Evolutionary conservation across 2,888 invertebrate genomes (phyloP).

Genomic region (Smittia sp.): DNA sequence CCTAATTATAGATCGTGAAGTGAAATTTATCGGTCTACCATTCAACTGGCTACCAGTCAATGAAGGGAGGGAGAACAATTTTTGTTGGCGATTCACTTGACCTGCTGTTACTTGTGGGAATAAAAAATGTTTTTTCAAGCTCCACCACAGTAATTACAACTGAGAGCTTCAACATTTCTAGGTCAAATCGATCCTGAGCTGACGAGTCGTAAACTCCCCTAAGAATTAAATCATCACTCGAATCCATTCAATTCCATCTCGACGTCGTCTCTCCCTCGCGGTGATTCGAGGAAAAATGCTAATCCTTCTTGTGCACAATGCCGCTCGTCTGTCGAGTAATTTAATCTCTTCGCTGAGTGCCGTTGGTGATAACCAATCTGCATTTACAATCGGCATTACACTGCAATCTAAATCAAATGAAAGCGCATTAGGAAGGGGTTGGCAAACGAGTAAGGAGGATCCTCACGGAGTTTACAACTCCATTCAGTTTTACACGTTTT

Average conservation of each 20-base stretch:
- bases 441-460: background rate
- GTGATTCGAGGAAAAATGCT: background rate
- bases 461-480: background rate
- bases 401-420: background rate
- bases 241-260: no score
- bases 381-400: background rate
- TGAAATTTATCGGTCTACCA: no score
- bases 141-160: no score
- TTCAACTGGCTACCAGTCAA: no score
- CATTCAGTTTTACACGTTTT: no score
- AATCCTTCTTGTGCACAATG: background rate
- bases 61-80: no score
- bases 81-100: no score
- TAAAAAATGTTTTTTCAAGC: no score
- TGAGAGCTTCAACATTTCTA: background rate
- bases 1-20: background rate
- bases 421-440: background rate
- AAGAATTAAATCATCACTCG: background rate
- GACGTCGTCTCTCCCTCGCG: background rate
- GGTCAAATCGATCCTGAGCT: background rate
- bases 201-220: background rate
- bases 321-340: background rate
- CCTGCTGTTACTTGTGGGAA: no score
- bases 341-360: conserved; percentile 5
- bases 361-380: background rate